Evolutionary conservation across 1,140 invertebrate species (phyloP).

Genomic region (Calliopsis andreniformis): DNA sequence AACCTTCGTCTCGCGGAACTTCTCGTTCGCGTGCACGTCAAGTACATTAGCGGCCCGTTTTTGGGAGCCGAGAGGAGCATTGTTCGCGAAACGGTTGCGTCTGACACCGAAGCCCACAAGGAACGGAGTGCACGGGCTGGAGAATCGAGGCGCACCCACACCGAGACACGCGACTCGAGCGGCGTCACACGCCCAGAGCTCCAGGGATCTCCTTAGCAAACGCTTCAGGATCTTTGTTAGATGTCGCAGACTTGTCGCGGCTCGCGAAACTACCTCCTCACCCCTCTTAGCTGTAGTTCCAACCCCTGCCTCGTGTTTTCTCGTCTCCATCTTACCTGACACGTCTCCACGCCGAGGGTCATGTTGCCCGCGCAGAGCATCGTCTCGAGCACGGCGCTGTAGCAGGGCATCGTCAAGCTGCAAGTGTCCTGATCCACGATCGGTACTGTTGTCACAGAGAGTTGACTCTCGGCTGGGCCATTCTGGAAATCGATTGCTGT

Average conservation of each 20-base stretch:
- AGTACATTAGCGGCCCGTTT: not conserved
- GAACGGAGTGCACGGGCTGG: not conserved
- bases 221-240: constrained; percentile 31
- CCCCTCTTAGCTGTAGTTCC: no score
- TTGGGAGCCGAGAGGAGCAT: not conserved
- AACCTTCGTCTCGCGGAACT: not conserved
- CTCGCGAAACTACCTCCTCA: constrained; percentile 4
- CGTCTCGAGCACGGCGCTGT: constrained; percentile 52
- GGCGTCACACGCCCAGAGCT: constrained; percentile 35
- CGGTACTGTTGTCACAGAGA: constrained; percentile 76
- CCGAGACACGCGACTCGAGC: constrained; percentile 34
- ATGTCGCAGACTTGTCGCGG: constrained; percentile 41
- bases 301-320: constrained; percentile 9
- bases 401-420: constrained; percentile 64
- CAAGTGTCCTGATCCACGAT: constrained; percentile 75
- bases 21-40: not conserved
- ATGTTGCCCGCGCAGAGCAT: constrained; percentile 56
- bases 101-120: constrained; percentile 26
- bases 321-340: constrained; percentile 59
- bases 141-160: not conserved
- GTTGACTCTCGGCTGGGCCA: constrained; percentile 67
- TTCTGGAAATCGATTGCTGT: constrained; percentile 53
- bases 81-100: constrained; percentile 13
- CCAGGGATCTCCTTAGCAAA: constrained; percentile 32
- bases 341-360: constrained; percentile 44